phyloP scores from a whole-genome alignment of 1,140 invertebrate genomes.

The Diabrotica virgifera region DNA sequence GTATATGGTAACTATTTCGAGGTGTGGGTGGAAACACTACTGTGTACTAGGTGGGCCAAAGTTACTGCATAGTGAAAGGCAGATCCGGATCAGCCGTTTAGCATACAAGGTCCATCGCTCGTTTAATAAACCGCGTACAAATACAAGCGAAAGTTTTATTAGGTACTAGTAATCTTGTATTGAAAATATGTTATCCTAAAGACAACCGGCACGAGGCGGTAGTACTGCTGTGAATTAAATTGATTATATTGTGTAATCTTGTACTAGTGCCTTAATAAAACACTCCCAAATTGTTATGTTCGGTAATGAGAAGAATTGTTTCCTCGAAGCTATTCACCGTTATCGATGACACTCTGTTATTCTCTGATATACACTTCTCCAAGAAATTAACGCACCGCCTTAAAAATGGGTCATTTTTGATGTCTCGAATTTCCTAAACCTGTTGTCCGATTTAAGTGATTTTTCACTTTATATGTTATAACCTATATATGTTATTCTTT shows the following conservation, averaged over 20 bases:
- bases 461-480: no score
- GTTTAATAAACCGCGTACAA: neutral
- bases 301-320: no score
- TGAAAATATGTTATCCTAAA: neutral
- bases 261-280: neutral
- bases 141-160: neutral
- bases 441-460: no score
- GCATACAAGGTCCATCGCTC: neutral
- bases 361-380: no score
- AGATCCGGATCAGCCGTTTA: constrained; percentile 37
- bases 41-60: constrained; percentile 30
- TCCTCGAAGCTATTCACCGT: no score
- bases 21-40: constrained; percentile 45
- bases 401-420: no score
- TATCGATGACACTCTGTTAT: no score
- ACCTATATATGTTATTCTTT: no score
- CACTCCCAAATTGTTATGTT: neutral
- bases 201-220: neutral
- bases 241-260: neutral
- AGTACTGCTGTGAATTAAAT: constrained; percentile 2
- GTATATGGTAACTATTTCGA: constrained; percentile 34
- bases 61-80: constrained; percentile 46
- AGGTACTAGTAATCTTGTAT: neutral
- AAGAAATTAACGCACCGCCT: no score
- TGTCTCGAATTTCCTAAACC: no score